These are phyloP conservation scores for Catagonus wagneri DNA, from an alignment of 2,113 vertebrate genomes.

Conservation along the genomic window DNA sequence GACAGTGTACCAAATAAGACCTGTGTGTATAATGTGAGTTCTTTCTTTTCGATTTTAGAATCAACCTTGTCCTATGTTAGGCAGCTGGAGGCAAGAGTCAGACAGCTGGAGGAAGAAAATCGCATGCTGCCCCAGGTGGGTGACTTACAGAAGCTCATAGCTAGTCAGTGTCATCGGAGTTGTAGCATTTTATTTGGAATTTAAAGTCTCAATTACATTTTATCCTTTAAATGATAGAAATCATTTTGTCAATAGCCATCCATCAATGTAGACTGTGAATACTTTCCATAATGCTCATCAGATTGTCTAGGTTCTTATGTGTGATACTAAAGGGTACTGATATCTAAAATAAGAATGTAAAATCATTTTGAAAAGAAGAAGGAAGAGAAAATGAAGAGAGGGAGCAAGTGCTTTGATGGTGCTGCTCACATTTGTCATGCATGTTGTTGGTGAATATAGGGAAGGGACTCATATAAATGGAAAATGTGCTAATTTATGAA, in stretches of 20 bases:
- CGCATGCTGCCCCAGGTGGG: slow-evolving; percentile 92
- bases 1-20: slow-evolving; percentile 76
- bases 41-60: slow-evolving; percentile 91
- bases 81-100: slow-evolving; percentile 93
- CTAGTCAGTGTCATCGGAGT: slow-evolving; percentile 77
- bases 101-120: slow-evolving; percentile 92
- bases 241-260: slow-evolving; percentile 74
- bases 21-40: slow-evolving; percentile 88
- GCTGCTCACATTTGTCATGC: not conserved
- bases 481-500: slow-evolving; percentile 25
- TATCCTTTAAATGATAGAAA: slow-evolving; percentile 55
- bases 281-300: slow-evolving; percentile 54
- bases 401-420: not conserved
- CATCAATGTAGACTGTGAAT: slow-evolving; percentile 64
- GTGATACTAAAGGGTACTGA: not conserved
- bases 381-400: not conserved
- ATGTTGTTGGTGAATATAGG: not conserved
- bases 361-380: slow-evolving; percentile 14
- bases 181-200: slow-evolving; percentile 67
- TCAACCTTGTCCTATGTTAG: slow-evolving; percentile 93
- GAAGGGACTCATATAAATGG: not conserved
- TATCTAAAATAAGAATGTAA: slow-evolving; percentile 21
- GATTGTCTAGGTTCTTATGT: slow-evolving; percentile 18
- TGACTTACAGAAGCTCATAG: slow-evolving; percentile 85
- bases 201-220: slow-evolving; percentile 64